Percentiles rank a stretch among this genome's conserved stretches.
Conservation (phyloP, 1,140 invertebrate species). For the Lasaia peninsularis region DNA sequence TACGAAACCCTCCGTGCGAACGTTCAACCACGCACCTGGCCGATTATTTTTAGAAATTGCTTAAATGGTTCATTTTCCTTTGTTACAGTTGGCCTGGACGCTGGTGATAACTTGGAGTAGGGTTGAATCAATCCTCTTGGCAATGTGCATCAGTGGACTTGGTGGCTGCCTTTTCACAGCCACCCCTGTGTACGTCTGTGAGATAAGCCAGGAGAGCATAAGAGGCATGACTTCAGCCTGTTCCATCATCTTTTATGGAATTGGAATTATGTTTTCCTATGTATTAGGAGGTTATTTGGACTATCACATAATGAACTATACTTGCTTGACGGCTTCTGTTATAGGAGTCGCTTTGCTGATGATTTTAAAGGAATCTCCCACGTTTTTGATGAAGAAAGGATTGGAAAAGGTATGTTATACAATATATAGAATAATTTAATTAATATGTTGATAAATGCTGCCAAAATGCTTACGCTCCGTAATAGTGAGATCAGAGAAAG, state of each 20-base stretch:
- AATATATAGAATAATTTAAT: too few species aligned
- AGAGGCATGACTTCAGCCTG: constrained; percentile 49
- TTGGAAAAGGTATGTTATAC: constrained; percentile 37
- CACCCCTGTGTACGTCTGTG: constrained; percentile 32
- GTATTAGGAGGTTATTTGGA: constrained; percentile 42
- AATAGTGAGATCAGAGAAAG: too few species aligned
- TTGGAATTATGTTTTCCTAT: constrained; percentile 50
- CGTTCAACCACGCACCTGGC: too few species aligned
- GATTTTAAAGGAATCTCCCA: constrained; percentile 50
- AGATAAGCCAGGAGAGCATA: constrained; percentile 39
- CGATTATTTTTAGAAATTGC: too few species aligned
- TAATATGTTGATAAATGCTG: too few species aligned
- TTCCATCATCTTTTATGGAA: constrained; percentile 37
- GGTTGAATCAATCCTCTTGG: constrained; percentile 29
- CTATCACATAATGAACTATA: constrained; percentile 45
- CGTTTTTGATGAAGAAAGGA: constrained; percentile 48
- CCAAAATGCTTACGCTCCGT: too few species aligned
- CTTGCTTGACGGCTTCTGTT: constrained; percentile 38
- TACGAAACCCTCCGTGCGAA: too few species aligned
- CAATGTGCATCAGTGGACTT: constrained; percentile 35
- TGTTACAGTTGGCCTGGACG: constrained; percentile 34
- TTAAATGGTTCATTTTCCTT: constrained; percentile 7
- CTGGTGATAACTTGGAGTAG: constrained; percentile 26
- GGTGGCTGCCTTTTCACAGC: constrained; percentile 28
- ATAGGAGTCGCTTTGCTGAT: constrained; percentile 38